Percentiles rank a stretch among this genome's conserved stretches.
These are phyloP conservation scores for Melanchra persicariae DNA, from an alignment of 2,888 invertebrate genomes.

Conservation along the genomic window DNA sequence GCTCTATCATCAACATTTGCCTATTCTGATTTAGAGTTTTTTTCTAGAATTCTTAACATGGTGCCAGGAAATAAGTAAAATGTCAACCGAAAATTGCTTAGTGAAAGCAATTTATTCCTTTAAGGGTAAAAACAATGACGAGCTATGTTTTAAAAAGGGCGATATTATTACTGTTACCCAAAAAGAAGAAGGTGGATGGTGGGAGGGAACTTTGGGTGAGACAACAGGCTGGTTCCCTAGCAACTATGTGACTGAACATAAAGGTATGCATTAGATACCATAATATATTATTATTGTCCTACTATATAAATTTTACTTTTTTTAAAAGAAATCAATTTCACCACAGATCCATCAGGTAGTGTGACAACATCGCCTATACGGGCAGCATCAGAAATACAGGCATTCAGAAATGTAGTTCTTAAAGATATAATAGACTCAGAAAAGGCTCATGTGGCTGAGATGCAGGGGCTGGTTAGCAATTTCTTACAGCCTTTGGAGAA, in stretches of 20 bases:
- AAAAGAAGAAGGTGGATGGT: conserved; percentile 99
- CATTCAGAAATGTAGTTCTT: conserved; percentile 96
- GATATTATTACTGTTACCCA: conserved; percentile 99
- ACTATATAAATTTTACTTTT: not conserved
- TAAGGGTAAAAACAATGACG: conserved; percentile 99
- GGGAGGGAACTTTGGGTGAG: conserved; percentile 99
- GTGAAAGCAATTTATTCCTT: conserved; percentile 98
- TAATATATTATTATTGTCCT: not conserved
- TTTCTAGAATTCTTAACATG: conserved; percentile 76
- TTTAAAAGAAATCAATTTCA: conserved; percentile 9
- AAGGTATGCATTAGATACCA: conserved; percentile 87
- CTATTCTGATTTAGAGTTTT: conserved; percentile 38
- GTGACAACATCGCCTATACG: conserved; percentile 92
- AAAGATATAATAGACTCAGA: conserved; percentile 98
- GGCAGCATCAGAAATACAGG: conserved; percentile 93
- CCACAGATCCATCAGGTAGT: conserved; percentile 89
- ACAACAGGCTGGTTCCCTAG: conserved; percentile 99
- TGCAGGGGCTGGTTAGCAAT: conserved; percentile 95
- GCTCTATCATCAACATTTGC: not conserved
- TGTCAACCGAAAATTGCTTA: conserved; percentile 92
- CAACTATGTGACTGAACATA: conserved; percentile 98
- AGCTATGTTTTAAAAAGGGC: conserved; percentile 98
- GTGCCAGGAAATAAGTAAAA: conserved; percentile 81
- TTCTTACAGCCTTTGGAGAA: conserved; percentile 97
- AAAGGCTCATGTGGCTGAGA: conserved; percentile 96